Evolutionary conservation across 2,113 vertebrate genomes (phyloP), one percentile per base, ranked within the genome.

Genomic region (Pelvicachromis taeniatus): DNA sequence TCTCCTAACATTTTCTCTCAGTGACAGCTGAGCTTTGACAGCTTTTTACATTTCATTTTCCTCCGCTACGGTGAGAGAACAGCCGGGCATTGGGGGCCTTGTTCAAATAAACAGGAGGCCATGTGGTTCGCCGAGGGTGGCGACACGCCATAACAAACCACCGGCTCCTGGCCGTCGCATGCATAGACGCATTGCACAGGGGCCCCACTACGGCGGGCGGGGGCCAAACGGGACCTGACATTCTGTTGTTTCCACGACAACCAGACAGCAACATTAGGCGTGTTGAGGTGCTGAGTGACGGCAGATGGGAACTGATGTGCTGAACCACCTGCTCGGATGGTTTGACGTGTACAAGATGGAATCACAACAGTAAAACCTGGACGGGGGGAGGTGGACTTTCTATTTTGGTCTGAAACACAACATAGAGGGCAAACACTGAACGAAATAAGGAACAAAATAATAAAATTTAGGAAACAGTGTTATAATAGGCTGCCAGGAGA

Each of bases 51-150:
- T 91, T 93, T 89, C 80, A 80, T 91, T 92, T 93, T 90, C 83
- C 85, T 88, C 80, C 50, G 68, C 88, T 77, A 78, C 77, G 68
- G 83, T 61, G 42, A 86, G 77, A 87, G 91, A 94, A 88, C 90
- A 87, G 86, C 82, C 58, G 85, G 86, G 89, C 87, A 90, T 63
- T 52, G 68, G 88, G 91, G 91, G 83, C 82, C 94, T 92, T 93
- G 89, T 93, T 87, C 88, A 96, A 96, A 95, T 92, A 95, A 96
- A 96, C 88, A 95, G 81, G 85, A 86, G 93, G 91, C 88, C 84
- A 84, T 92, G 93, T 90, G 93, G 93, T 92, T 92, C 79, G 88
- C 90, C 79, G 52, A 92, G 94, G 90, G 92, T 94, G 94, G 94
- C 91, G 91, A 91, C 84, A 89, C 85, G 91, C 93, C 94, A 95